A percentile compares a stretch with the other conserved stretches of the same genome.
Evolutionary conservation across 2,888 invertebrate genomes (phyloP).

Genomic region (Drosophila neonasuta): DNA sequence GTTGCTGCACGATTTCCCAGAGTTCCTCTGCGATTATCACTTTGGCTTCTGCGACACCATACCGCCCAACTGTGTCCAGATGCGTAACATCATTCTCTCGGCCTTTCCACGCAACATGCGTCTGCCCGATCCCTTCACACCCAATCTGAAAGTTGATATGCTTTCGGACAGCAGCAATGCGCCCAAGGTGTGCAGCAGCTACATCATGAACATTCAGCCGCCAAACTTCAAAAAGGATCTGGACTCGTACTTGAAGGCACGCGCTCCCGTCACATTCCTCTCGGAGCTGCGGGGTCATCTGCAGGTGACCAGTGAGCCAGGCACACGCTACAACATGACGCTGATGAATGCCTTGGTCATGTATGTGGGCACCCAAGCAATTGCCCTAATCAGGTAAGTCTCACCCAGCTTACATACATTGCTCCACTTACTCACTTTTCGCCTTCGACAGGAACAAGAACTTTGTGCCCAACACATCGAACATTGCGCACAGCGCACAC

Average conservation of each 20-base stretch:
- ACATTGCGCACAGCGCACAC: conserved; percentile 98
- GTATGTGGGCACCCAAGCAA: conserved; percentile 98
- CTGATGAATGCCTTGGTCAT: conserved; percentile 98
- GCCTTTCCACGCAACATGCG: conserved; percentile 99
- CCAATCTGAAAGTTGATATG: conserved; percentile 96
- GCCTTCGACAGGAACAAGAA: conserved; percentile 88
- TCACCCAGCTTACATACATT: background rate
- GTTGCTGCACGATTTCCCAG: conserved; percentile 98
- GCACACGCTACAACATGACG: conserved; percentile 96
- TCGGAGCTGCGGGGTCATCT: conserved; percentile 95
- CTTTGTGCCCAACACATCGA: conserved; percentile 96
- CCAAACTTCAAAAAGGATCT: conserved; percentile 96
- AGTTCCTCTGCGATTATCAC: conserved; percentile 99
- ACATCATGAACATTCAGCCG: conserved; percentile 92
- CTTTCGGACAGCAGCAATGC: conserved; percentile 93
- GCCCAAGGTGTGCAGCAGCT: conserved; percentile 94
- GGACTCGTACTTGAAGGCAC: conserved; percentile 96
- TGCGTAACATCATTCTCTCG: conserved; percentile 98
- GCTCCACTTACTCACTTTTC: background rate
- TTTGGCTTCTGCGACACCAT: conserved; percentile 99
- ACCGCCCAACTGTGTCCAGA: conserved; percentile 99
- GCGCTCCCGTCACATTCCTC: conserved; percentile 97
- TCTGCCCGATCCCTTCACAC: conserved; percentile 98
- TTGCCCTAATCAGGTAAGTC: conserved; percentile 87
- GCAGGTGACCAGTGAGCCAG: conserved; percentile 94